Evolutionary conservation across 2,797 vertebrate species (phyloP).

Genomic region (Dallia pectoralis): DNA sequence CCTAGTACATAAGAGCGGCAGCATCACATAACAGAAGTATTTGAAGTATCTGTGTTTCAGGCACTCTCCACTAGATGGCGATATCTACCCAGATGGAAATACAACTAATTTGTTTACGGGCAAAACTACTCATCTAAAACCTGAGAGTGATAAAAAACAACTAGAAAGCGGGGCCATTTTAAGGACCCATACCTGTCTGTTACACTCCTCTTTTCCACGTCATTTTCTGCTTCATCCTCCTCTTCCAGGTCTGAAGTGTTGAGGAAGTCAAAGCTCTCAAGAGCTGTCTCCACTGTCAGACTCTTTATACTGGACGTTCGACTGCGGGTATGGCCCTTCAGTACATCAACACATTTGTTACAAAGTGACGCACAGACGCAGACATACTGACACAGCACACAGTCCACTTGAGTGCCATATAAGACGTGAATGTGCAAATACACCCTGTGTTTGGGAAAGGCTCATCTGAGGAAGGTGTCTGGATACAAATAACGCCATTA

Average conservation of each 20-base stretch:
- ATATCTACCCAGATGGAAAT: constrained; percentile 10
- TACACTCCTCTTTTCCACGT: constrained; percentile 34
- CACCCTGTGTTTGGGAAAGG: constrained; percentile 31
- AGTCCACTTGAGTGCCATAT: neutral
- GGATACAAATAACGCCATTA: neutral
- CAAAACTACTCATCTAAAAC: neutral
- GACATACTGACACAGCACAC: constrained; percentile 11
- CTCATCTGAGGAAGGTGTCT: neutral
- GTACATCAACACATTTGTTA: constrained; percentile 17
- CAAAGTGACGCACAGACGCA: constrained; percentile 22
- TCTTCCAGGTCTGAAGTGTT: constrained; percentile 85
- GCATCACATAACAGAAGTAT: too few species aligned
- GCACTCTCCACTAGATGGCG: constrained; percentile 48
- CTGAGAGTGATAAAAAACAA: neutral
- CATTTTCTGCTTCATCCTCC: constrained; percentile 59
- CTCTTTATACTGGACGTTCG: constrained; percentile 87
- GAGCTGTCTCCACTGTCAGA: constrained; percentile 88
- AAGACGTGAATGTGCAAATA: neutral
- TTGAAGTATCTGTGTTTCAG: neutral
- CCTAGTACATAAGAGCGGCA: too few species aligned
- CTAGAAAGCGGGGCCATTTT: neutral
- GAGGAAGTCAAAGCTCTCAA: constrained; percentile 96
- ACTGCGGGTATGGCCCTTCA: constrained; percentile 80
- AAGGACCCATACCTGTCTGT: constrained; percentile 60
- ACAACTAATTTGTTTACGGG: neutral